Evolutionary conservation across 2,797 vertebrate species (phyloP).

Genomic region (Myiothlypis coronata): DNA sequence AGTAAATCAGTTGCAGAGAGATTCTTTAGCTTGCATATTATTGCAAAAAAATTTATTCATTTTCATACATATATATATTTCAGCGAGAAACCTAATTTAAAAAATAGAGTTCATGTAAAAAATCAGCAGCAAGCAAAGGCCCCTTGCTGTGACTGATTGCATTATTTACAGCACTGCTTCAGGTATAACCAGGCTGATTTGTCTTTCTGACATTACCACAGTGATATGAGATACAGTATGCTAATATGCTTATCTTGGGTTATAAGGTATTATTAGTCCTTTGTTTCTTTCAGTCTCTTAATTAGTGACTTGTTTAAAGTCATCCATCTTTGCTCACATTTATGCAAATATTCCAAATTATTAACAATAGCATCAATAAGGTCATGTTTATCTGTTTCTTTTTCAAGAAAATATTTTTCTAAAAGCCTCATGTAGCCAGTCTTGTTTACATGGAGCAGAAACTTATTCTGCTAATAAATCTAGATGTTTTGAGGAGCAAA

Average conservation of each 20-base stretch:
- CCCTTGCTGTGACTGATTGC: slow-evolving; percentile 67
- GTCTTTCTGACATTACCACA: slow-evolving; percentile 66
- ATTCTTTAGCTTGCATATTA: slow-evolving; percentile 10
- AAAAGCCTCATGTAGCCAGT: background rate
- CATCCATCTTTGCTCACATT: slow-evolving; percentile 64
- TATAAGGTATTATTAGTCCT: slow-evolving; percentile 63
- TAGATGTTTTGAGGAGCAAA: background rate
- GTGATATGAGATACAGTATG: slow-evolving; percentile 55
- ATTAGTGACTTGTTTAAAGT: slow-evolving; percentile 70
- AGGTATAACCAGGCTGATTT: slow-evolving; percentile 73
- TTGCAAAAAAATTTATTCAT: slow-evolving; percentile 19
- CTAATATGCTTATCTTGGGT: slow-evolving; percentile 65
- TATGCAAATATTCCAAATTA: slow-evolving; percentile 70
- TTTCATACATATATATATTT: slow-evolving; percentile 52
- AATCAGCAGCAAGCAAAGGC: background rate
- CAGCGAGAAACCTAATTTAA: slow-evolving; percentile 41
- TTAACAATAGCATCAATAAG: slow-evolving; percentile 38
- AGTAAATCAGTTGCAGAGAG: background rate
- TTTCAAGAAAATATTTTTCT: slow-evolving; percentile 40
- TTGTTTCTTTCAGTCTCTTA: slow-evolving; percentile 70
- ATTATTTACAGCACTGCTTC: slow-evolving; percentile 64
- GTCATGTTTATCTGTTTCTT: slow-evolving; percentile 34
- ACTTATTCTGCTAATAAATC: background rate
- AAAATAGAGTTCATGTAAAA: slow-evolving; percentile 49
- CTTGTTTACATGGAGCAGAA: background rate